These are phyloP conservation scores for Montifringilla adamsi DNA, from an alignment of 2,113 vertebrate species.

Conservation along the genomic window DNA sequence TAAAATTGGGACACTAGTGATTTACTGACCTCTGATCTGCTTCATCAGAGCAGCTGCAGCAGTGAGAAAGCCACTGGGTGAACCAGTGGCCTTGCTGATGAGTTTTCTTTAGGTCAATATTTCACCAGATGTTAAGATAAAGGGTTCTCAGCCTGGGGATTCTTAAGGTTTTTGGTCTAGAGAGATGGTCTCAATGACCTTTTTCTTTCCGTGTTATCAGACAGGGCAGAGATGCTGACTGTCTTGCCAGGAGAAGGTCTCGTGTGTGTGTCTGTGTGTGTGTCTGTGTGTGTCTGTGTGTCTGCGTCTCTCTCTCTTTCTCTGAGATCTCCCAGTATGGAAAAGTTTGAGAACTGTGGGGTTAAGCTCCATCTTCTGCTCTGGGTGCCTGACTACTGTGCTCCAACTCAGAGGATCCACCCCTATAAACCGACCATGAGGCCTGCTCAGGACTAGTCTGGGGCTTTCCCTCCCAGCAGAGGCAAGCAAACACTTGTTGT, in stretches of 20 bases:
- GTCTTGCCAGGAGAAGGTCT: conserved; percentile 30
- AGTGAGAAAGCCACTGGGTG: neutral
- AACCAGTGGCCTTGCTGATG: neutral
- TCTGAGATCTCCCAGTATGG: conserved; percentile 50
- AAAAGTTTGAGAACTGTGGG: conserved; percentile 55
- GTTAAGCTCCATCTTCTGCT: conserved; percentile 54
- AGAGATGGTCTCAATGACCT: conserved; percentile 41
- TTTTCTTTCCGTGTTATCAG: conserved; percentile 60
- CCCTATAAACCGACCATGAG: conserved; percentile 15
- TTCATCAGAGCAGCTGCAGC: neutral
- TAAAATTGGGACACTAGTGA: neutral
- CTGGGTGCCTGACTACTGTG: conserved; percentile 46
- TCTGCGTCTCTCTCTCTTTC: conserved; percentile 46
- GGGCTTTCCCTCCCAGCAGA: conserved; percentile 43
- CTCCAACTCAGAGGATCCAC: conserved; percentile 48
- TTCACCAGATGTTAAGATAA: neutral
- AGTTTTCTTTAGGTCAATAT: neutral
- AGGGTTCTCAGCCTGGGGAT: neutral
- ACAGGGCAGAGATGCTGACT: neutral
- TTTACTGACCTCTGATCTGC: neutral
- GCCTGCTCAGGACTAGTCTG: conserved; percentile 40
- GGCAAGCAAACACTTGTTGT: conserved; percentile 52
- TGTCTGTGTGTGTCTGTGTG: neutral
- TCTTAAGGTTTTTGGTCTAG: neutral
- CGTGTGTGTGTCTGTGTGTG: neutral